A percentile compares a stretch with the other conserved stretches of the same genome.
phyloP scores from a whole-genome alignment of 2,888 invertebrate genomes.

The Oscheius onirici region DNA sequence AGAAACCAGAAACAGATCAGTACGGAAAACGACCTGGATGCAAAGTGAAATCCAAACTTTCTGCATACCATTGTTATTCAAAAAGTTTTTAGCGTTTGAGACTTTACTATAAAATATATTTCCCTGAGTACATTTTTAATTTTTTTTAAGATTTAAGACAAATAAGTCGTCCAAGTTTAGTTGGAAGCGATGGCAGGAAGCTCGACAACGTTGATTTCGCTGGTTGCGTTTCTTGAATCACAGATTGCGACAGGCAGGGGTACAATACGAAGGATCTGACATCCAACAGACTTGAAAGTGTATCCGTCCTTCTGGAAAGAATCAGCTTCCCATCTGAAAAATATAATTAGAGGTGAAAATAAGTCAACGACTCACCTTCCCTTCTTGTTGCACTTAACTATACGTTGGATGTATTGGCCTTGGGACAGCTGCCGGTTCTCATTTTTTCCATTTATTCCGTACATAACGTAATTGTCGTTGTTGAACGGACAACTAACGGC shows the following conservation, averaged over 20 bases:
- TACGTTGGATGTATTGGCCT: constrained; percentile 1
- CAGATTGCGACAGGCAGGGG: neutral
- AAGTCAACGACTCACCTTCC: constrained; percentile 19
- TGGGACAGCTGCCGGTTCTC: neutral
- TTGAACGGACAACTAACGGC: constrained; percentile 5
- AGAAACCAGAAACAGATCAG: too few relatives aligned
- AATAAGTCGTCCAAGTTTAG: too few relatives aligned
- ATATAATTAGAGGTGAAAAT: neutral
- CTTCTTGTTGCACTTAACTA: constrained; percentile 19
- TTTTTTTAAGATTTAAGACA: too few relatives aligned
- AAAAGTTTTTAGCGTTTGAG: too few relatives aligned
- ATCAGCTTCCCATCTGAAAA: neutral
- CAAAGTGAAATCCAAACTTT: too few relatives aligned
- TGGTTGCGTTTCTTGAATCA: neutral
- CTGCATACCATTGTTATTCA: too few relatives aligned
- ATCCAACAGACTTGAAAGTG: neutral
- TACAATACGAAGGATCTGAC: neutral
- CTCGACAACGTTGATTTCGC: too few relatives aligned
- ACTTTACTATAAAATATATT: too few relatives aligned
- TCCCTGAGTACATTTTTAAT: too few relatives aligned
- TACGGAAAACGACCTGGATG: too few relatives aligned
- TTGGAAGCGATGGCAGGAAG: too few relatives aligned
- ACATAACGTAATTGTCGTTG: neutral
- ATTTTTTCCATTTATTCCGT: neutral
- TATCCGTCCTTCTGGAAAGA: neutral